Percentiles rank a stretch among this genome's conserved stretches.
Conservation (phyloP, 1,140 invertebrate genomes). For the Eumaeus atala region DNA sequence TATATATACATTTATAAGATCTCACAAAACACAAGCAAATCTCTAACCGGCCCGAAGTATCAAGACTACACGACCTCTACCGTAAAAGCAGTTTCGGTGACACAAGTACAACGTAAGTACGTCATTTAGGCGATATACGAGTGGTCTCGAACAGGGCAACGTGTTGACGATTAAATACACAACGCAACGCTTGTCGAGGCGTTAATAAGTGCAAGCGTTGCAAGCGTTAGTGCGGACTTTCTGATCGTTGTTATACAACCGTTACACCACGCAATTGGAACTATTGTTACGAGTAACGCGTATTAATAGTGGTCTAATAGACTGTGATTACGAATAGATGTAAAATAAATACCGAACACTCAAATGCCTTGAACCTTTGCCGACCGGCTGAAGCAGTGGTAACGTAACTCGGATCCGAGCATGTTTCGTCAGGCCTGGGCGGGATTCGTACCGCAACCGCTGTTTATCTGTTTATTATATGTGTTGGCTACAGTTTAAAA, state of each 20-base stretch:
- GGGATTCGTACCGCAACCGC: no score
- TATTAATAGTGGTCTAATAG: no score
- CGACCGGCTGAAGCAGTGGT: no score
- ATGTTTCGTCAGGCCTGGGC: no score
- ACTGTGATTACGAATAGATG: no score
- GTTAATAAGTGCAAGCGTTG: constrained; percentile 33
- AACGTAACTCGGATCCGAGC: no score
- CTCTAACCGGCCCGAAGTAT: no score
- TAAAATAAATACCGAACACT: no score
- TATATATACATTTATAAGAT: constrained; percentile 9
- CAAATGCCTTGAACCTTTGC: no score
- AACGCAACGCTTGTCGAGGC: constrained; percentile 36
- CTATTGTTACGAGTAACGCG: no score
- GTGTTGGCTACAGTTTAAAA: no score
- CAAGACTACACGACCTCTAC: constrained; percentile 21
- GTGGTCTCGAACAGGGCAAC: constrained; percentile 34
- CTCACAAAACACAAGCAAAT: constrained; percentile 4
- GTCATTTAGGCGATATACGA: constrained; percentile 48
- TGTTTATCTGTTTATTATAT: no score
- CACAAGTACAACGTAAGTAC: constrained; percentile 42
- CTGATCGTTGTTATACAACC: constrained; percentile 17
- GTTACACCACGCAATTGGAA: constrained; percentile 6
- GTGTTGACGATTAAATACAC: constrained; percentile 45
- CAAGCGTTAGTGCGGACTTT: constrained; percentile 16
- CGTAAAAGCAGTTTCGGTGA: constrained; percentile 37